A percentile compares a stretch with the other conserved stretches of the same genome.
Conservation (phyloP, 2,797 vertebrate genomes). For the Fratercula arctica region DNA sequence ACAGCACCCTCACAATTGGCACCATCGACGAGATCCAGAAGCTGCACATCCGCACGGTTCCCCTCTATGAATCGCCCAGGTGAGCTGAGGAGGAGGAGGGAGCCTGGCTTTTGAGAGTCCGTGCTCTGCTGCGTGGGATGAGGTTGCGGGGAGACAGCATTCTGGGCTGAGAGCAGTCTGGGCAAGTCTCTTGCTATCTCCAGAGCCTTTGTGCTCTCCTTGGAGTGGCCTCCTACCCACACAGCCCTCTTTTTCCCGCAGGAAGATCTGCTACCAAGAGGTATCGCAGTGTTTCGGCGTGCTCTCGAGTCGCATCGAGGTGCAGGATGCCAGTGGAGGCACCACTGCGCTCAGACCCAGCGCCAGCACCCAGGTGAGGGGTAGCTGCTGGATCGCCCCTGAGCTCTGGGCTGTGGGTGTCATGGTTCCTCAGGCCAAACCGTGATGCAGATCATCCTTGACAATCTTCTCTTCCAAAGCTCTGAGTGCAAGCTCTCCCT, state of each 20-base stretch:
- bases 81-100: constrained; percentile 71
- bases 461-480: background rate
- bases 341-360: constrained; percentile 93
- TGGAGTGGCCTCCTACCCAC: background rate
- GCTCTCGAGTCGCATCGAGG: constrained; percentile 94
- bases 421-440: background rate
- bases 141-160: fast-evolving
- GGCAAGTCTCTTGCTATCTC: background rate
- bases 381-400: background rate
- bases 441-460: background rate
- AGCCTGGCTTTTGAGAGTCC: background rate
- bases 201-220: background rate
- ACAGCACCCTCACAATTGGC: constrained; percentile 97
- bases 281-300: constrained; percentile 98
- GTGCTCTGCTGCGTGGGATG: fast-evolving
- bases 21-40: constrained; percentile 99
- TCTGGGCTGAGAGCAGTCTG: background rate
- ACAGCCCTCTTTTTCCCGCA: constrained; percentile 36
- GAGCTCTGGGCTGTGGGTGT: background rate
- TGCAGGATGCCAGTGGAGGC: constrained; percentile 93
- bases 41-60: constrained; percentile 96
- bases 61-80: constrained; percentile 96
- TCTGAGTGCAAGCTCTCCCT: background rate
- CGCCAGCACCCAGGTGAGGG: constrained; percentile 94
- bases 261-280: constrained; percentile 98